Conservation (phyloP, 2,113 vertebrate species). For the Xiphophorus maculatus region DNA sequence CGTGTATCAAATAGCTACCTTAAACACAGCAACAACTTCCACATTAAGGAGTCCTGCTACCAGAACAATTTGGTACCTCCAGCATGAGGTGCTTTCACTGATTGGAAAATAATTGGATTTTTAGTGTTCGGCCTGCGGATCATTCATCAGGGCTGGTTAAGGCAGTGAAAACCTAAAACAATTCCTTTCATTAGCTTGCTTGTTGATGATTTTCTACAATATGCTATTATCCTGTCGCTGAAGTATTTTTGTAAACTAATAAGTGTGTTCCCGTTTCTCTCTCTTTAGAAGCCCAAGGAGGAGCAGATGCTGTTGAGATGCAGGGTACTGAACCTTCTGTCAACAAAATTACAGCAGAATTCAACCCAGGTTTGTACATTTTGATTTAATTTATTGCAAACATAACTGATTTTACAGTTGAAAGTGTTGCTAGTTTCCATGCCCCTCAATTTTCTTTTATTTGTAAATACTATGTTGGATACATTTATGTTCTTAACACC, state of each 20-base stretch:
- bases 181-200: background rate
- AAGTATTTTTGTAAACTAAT: background rate
- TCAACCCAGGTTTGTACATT: conserved; percentile 65
- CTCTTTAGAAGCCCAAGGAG: conserved; percentile 56
- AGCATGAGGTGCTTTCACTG: background rate
- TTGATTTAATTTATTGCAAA: background rate
- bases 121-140: no score
- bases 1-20: background rate
- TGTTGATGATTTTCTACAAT: background rate
- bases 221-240: background rate
- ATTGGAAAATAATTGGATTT: background rate
- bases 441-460: background rate
- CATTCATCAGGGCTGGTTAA: background rate
- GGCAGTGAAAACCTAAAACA: background rate
- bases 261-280: background rate
- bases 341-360: conserved; percentile 47
- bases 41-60: background rate
- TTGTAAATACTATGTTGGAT: background rate
- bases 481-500: no score
- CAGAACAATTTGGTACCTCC: background rate
- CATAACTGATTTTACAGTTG: background rate
- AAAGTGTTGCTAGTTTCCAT: no score
- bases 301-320: conserved; percentile 37
- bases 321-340: conserved; percentile 43
- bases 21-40: background rate